Base-by-base conservation (phyloP, 2,888 invertebrate species). In the Chrysomela aeneicollis region DNA sequence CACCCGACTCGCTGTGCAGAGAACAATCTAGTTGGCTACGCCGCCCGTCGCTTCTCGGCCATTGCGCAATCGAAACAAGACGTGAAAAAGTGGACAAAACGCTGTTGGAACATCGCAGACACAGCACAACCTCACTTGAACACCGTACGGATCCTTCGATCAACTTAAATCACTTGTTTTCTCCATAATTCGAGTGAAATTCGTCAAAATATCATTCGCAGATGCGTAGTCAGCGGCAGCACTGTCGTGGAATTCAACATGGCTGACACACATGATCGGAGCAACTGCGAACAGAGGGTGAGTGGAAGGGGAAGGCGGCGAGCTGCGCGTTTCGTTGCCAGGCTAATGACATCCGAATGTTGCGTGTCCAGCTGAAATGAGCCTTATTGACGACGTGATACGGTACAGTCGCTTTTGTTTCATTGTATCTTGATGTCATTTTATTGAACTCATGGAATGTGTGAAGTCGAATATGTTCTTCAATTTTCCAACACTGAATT, bases 201-300 rank as follows among this genome's bases (percentile, higher is more conserved):
- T 60, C 30, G 61, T 49, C 22, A 51, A 50, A 35, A 63, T 64
- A 63, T 66, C 60, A 62, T 57, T 61, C 30, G 51, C 64, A 68
- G 71, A 69, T 64, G 62, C 63, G 51, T 67, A 47, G 52, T 42
- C 18, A 47, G 50, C 70, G 67, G 78, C 79, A 79, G 79, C 80
- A 79, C 80, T 71, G 74, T 79, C 79, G 78, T 52, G 69, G 69
- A 71, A 78, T 78, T 77, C 80, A 82, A 80, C 75, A 82, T 82
- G 82, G 82, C 82, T 76, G 80, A 73, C 76, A 51, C 66, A 64
- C 70, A 68, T 66, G 63, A 63, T 67, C 63, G 64, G 55, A 61
- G 66, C 68, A 66, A 68, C 68, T 68, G 71, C 69, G 64, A 59
- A 53, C 47, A 49, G 32, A 57, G 50, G 63, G 58, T 55, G 53